Evolutionary conservation across 2,888 invertebrate species (phyloP).

Genomic region (Acronicta alni): DNA sequence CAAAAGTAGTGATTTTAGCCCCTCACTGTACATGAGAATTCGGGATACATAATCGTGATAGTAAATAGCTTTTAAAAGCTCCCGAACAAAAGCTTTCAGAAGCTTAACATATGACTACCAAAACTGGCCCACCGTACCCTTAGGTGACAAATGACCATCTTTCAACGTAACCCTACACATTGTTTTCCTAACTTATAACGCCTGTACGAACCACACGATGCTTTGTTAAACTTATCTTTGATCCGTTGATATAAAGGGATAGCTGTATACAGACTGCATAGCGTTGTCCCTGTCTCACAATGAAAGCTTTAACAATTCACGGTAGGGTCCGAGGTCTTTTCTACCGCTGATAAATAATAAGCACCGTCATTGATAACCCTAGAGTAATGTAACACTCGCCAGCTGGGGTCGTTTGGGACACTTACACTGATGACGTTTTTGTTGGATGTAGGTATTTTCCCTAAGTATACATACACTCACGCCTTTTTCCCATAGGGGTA

Average conservation of each 20-base stretch:
- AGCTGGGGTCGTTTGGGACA: slow-evolving; percentile 37
- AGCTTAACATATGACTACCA: not conserved
- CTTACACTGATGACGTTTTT: slow-evolving; percentile 34
- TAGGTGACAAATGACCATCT: slow-evolving; percentile 14
- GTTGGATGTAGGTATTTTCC: slow-evolving; percentile 6
- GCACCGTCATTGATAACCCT: slow-evolving; percentile 22
- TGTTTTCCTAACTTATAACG: slow-evolving; percentile 13
- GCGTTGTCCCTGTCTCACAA: too few relatives aligned
- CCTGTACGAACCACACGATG: not conserved
- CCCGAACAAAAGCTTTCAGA: not conserved
- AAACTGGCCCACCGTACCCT: not conserved
- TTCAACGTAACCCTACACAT: slow-evolving; percentile 11
- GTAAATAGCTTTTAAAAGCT: not conserved
- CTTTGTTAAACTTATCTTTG: too few relatives aligned
- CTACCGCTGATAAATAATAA: slow-evolving; percentile 49
- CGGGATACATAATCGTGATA: too few relatives aligned
- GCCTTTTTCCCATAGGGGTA: too few relatives aligned
- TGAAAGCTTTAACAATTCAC: too few relatives aligned
- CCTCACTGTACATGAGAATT: too few relatives aligned
- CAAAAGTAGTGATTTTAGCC: too few relatives aligned
- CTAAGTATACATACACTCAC: too few relatives aligned
- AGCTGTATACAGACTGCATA: too few relatives aligned
- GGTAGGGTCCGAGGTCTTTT: slow-evolving; percentile 8
- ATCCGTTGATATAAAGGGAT: too few relatives aligned
- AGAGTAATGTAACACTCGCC: slow-evolving; percentile 44